Evolutionary conservation across 1,140 invertebrate species (phyloP).

Genomic region (Popillia japonica): DNA sequence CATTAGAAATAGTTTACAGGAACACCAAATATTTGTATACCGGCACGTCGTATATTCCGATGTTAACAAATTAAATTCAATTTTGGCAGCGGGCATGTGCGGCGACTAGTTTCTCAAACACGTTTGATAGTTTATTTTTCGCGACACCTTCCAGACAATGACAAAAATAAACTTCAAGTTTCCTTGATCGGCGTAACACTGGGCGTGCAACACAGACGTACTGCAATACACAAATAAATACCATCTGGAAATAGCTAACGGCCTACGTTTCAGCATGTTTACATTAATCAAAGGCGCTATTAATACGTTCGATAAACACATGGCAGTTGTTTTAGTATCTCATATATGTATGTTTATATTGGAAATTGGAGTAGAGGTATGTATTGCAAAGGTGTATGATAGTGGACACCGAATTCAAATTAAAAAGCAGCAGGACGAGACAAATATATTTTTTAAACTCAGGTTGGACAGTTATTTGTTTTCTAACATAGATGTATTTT

Average conservation of each 20-base stretch:
- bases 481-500: no score
- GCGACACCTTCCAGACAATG: conserved; percentile 17
- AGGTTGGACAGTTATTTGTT: no score
- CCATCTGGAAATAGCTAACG: conserved; percentile 7
- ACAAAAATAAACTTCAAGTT: conserved; percentile 7
- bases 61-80: neutral
- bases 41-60: neutral
- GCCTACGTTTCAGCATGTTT: conserved; percentile 8
- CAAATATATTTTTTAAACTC: no score
- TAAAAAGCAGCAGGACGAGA: no score
- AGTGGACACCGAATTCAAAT: no score
- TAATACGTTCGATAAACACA: conserved; percentile 1
- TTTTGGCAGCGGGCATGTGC: neutral
- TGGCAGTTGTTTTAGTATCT: neutral
- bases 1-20: neutral
- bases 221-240: neutral
- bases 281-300: conserved; percentile 14
- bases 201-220: neutral
- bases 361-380: neutral
- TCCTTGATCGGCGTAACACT: neutral
- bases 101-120: neutral
- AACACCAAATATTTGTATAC: neutral
- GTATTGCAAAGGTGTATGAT: neutral
- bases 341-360: neutral
- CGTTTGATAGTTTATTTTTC: conserved; percentile 5